Evolutionary conservation across 2,888 invertebrate genomes (phyloP).

Genomic region (Liodrosophila aerea): DNA sequence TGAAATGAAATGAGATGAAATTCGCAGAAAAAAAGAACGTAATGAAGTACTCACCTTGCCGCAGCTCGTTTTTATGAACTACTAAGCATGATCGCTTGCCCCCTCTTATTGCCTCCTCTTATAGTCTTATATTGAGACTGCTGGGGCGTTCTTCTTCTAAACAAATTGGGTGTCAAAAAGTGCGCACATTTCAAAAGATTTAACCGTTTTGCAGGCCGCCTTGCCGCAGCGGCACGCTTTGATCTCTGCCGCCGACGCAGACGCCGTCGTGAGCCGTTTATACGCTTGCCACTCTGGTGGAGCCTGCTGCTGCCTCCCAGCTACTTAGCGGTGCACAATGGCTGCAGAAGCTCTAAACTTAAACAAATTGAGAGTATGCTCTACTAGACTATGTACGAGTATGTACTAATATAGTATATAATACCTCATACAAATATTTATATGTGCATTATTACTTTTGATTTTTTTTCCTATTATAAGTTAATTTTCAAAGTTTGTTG

Average conservation of each 20-base stretch:
- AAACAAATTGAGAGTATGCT: too few species aligned
- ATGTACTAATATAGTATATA: too few species aligned
- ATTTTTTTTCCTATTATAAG: too few species aligned
- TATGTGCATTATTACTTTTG: too few species aligned
- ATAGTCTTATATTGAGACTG: constrained; percentile 18
- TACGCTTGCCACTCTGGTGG: constrained; percentile 52
- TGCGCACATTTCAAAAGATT: constrained; percentile 78
- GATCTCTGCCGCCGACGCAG: constrained; percentile 66
- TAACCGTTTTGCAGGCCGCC: constrained; percentile 67
- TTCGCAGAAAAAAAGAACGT: constrained; percentile 67
- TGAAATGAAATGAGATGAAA: too few species aligned
- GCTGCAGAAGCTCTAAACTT: too few species aligned
- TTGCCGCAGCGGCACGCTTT: too few species aligned
- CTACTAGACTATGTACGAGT: too few species aligned
- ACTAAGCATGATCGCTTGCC: constrained; percentile 9
- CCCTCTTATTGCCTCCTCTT: not conserved
- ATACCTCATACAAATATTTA: too few species aligned
- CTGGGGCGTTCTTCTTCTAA: constrained; percentile 66
- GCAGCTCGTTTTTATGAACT: constrained; percentile 62
- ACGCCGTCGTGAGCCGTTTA: constrained; percentile 56
- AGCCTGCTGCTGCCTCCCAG: constrained; percentile 12
- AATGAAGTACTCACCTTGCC: constrained; percentile 28
- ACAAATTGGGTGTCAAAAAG: constrained; percentile 80
- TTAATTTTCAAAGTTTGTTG: too few species aligned
- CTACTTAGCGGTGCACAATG: constrained; percentile 48